These are phyloP conservation scores for Hippopotamus amphibius DNA, from an alignment of 2,113 vertebrate species.

Conservation along the genomic window DNA sequence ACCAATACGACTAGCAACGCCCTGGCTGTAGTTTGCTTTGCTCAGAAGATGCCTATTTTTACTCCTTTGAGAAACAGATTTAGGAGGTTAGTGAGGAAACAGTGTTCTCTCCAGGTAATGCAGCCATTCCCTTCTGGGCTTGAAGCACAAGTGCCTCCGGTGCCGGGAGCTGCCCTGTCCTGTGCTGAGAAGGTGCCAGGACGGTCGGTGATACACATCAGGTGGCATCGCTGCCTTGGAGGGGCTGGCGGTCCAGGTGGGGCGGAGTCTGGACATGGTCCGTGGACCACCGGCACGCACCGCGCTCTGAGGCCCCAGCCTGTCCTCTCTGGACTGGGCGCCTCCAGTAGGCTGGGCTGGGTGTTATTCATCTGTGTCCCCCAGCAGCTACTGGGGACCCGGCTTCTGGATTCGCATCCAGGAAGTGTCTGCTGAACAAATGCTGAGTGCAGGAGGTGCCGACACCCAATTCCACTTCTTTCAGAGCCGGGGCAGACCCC, in stretches of 20 bases:
- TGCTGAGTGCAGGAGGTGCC: background rate
- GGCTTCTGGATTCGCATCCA: too few species aligned
- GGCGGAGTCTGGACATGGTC: fast-evolving
- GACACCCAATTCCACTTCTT: fast-evolving
- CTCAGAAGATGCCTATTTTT: background rate
- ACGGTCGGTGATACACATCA: fast-evolving
- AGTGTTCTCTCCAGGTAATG: background rate
- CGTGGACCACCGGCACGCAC: fast-evolving
- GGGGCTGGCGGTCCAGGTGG: fast-evolving
- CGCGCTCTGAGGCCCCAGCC: fast-evolving
- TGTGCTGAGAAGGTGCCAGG: fast-evolving
- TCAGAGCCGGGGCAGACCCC: background rate
- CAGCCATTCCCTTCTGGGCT: background rate
- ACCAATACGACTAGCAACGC: fast-evolving
- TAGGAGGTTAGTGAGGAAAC: background rate
- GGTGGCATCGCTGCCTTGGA: fast-evolving
- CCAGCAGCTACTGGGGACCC: fast-evolving
- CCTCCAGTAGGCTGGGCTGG: too few species aligned
- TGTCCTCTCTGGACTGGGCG: background rate
- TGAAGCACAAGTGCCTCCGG: background rate
- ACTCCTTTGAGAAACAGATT: background rate
- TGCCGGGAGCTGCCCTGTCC: background rate
- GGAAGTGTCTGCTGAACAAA: background rate
- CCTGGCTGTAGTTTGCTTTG: fast-evolving
- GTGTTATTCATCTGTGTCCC: fast-evolving